Conservation (phyloP, 2,888 invertebrate species). For the Gymnosoma rotundatum region DNA sequence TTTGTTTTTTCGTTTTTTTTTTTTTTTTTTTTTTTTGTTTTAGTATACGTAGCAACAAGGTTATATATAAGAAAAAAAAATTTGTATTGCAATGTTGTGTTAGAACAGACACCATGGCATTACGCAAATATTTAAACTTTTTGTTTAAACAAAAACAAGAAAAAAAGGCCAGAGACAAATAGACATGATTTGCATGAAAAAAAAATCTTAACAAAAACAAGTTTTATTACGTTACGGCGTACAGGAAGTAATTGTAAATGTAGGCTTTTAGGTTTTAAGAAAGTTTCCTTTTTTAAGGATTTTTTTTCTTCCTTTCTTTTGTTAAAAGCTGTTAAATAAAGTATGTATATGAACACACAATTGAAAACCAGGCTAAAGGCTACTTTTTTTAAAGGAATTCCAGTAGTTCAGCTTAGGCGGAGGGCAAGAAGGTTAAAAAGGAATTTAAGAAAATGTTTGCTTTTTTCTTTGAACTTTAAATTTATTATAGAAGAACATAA, state of each 20-base stretch:
- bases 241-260: slow-evolving; percentile 42
- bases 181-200: not conserved
- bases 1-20: too few relatives aligned
- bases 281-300: not conserved
- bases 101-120: slow-evolving; percentile 44
- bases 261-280: slow-evolving; percentile 47
- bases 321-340: not conserved
- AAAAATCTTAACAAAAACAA: slow-evolving; percentile 22
- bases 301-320: not conserved
- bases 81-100: slow-evolving; percentile 25
- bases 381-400: not conserved
- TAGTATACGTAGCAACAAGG: not conserved
- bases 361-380: not conserved
- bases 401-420: too few relatives aligned
- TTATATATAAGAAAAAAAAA: not conserved
- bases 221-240: not conserved
- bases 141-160: slow-evolving; percentile 1
- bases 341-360: not conserved
- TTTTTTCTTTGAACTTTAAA: too few relatives aligned
- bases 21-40: not conserved
- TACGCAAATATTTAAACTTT: slow-evolving; percentile 40
- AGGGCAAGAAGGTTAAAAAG: not conserved
- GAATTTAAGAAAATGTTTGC: too few relatives aligned
- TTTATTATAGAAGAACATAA: too few relatives aligned
- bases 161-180: not conserved